These are phyloP conservation scores for Formica selysi DNA, from an alignment of 1,140 invertebrate species.

Conservation along the genomic window DNA sequence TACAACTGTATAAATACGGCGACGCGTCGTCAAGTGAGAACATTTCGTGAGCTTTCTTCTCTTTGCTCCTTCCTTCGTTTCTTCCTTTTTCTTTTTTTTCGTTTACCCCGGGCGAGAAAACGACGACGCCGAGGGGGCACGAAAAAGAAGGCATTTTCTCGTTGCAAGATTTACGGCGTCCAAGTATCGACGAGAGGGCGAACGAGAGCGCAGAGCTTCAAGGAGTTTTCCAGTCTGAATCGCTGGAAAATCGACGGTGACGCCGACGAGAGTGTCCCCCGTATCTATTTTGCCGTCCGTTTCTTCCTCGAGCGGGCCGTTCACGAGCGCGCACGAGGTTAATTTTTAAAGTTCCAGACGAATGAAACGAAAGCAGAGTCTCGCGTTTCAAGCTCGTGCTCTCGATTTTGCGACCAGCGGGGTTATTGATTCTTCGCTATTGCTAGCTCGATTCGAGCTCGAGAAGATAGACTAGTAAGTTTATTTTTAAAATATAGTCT, in stretches of 20 bases:
- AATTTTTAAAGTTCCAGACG: slow-evolving; percentile 72
- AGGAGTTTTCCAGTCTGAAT: slow-evolving; percentile 64
- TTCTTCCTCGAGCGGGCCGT: slow-evolving; percentile 9
- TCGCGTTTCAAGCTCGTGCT: slow-evolving; percentile 36
- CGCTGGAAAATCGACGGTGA: slow-evolving; percentile 70
- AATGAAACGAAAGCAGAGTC: background rate
- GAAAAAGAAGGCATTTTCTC: slow-evolving; percentile 62
- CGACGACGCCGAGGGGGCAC: slow-evolving; percentile 22
- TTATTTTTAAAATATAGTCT: slow-evolving; percentile 15
- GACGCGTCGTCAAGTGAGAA: slow-evolving; percentile 47
- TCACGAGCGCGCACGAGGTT: slow-evolving; percentile 47
- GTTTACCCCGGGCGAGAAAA: slow-evolving; percentile 47
- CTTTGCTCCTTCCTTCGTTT: background rate
- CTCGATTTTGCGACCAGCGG: slow-evolving; percentile 35
- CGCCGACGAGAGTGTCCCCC: slow-evolving; percentile 61
- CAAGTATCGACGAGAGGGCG: slow-evolving; percentile 47
- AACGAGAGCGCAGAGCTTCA: slow-evolving; percentile 22
- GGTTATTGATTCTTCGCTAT: slow-evolving; percentile 62
- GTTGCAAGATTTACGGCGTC: slow-evolving; percentile 76
- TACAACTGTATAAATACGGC: slow-evolving; percentile 51
- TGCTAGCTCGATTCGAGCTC: slow-evolving; percentile 24
- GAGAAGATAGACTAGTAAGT: slow-evolving; percentile 4
- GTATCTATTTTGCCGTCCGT: slow-evolving; percentile 53
- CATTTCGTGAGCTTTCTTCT: slow-evolving; percentile 34
- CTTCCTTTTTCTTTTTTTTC: background rate